Evolutionary conservation across 2,113 vertebrate species (phyloP).

Genomic region (Mastomys natalensis): DNA sequence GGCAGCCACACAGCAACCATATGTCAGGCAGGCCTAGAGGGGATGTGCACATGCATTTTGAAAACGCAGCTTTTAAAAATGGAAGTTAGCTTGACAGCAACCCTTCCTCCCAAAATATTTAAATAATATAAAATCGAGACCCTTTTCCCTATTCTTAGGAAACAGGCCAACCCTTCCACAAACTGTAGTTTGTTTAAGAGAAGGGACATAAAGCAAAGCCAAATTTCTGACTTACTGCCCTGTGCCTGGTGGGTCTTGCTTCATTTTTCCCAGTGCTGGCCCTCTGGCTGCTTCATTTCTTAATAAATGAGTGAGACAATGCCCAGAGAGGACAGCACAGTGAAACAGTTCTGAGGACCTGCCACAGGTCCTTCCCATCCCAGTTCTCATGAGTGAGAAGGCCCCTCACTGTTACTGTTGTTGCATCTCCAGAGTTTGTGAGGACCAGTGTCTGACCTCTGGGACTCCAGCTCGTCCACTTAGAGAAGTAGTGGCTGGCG

Average conservation of each 20-base stretch:
- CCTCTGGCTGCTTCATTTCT: not conserved
- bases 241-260: not conserved
- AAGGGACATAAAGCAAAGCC: not conserved
- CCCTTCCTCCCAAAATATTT: not conserved
- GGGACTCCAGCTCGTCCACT: not conserved
- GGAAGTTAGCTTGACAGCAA: not conserved
- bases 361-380: not conserved
- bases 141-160: not conserved
- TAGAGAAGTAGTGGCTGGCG: not conserved
- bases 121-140: not conserved
- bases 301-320: not conserved
- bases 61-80: not conserved
- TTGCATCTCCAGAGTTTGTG: not conserved
- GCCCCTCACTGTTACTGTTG: too few species aligned
- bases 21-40: too few species aligned
- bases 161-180: not conserved
- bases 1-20: rapidly evolving
- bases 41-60: not conserved
- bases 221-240: not conserved
- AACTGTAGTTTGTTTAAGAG: not conserved
- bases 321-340: not conserved
- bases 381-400: too few species aligned
- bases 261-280: not conserved
- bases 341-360: not conserved
- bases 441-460: not conserved